Conservation (phyloP, 1,140 invertebrate species). For the Triops cancriformis region DNA sequence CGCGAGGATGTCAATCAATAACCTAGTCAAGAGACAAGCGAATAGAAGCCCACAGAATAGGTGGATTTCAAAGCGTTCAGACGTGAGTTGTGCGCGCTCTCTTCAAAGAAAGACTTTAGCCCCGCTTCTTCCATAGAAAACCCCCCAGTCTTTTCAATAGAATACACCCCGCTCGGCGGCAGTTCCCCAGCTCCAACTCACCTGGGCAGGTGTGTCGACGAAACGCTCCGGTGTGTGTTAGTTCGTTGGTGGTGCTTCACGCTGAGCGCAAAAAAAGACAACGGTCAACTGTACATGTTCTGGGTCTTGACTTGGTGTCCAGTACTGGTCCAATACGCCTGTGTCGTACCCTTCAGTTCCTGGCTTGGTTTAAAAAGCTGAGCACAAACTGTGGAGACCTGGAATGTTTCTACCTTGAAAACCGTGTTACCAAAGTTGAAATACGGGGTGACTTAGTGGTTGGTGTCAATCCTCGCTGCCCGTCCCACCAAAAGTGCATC, state of each 20-base stretch:
- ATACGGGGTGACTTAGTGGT: constrained; percentile 17
- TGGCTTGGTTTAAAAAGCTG: not conserved
- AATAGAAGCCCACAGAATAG: constrained; percentile 38
- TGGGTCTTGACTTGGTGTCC: not conserved
- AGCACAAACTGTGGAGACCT: not conserved
- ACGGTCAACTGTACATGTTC: not conserved
- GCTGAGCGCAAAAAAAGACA: not conserved
- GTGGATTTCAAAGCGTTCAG: constrained; percentile 36
- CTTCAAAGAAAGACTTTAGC: constrained; percentile 33
- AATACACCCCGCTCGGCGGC: constrained; percentile 31
- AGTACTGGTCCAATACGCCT: too few relatives aligned
- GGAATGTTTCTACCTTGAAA: constrained; percentile 2
- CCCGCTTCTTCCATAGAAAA: constrained; percentile 3
- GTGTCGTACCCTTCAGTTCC: too few relatives aligned
- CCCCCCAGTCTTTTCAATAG: constrained; percentile 30
- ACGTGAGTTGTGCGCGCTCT: constrained; percentile 37
- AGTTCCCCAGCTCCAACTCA: constrained; percentile 32
- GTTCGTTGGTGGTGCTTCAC: not conserved
- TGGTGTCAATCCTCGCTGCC: not conserved
- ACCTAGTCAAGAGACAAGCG: constrained; percentile 36
- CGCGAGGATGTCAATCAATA: constrained; percentile 36
- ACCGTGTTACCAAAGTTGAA: not conserved
- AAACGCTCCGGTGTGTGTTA: not conserved
- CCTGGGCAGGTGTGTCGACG: constrained; percentile 26
- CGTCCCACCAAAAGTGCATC: not conserved